Percentiles rank a stretch among this genome's conserved stretches.
phyloP scores from a whole-genome alignment of 2,888 invertebrate species.

The Trachelus stipa region DNA sequence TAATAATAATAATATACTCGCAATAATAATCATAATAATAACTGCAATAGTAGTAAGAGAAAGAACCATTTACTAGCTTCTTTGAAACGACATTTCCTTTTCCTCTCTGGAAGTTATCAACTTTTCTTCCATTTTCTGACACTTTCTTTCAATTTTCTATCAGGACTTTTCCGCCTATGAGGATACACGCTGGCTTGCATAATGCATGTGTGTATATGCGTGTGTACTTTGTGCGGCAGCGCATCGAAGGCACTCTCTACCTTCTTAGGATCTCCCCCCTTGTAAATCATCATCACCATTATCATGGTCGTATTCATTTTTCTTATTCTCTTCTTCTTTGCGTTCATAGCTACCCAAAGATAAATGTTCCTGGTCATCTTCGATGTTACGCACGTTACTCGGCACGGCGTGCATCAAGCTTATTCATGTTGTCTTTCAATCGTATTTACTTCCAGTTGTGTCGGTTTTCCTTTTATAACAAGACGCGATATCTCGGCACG shows the following conservation, averaged over 20 bases:
- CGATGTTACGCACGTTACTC: background rate
- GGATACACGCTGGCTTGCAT: conserved; percentile 12
- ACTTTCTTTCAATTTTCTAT: background rate
- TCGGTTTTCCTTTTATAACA: background rate
- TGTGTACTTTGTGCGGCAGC: conserved; percentile 25
- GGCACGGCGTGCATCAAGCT: conserved; percentile 13
- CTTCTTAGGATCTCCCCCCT: conserved; percentile 10
- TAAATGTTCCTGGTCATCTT: background rate
- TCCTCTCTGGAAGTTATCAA: conserved; percentile 34
- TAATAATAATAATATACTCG: conserved; percentile 4
- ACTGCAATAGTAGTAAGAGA: conserved; percentile 35
- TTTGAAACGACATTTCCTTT: conserved; percentile 38
- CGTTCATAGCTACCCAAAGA: conserved; percentile 16
- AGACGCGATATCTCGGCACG: background rate
- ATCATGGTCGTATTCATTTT: conserved; percentile 11
- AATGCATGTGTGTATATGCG: conserved; percentile 1
- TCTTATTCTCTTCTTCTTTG: conserved; percentile 17
- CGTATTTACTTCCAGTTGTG: background rate
- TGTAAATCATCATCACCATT: conserved; percentile 10
- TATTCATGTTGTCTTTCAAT: conserved; percentile 1
- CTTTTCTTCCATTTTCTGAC: background rate
- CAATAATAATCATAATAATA: conserved; percentile 30
- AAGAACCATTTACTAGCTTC: conserved; percentile 36
- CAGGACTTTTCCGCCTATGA: background rate
- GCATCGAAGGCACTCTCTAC: conserved; percentile 21